Evolutionary conservation across 2,888 invertebrate genomes (phyloP).

Genomic region (Oxystoma pomonae): DNA sequence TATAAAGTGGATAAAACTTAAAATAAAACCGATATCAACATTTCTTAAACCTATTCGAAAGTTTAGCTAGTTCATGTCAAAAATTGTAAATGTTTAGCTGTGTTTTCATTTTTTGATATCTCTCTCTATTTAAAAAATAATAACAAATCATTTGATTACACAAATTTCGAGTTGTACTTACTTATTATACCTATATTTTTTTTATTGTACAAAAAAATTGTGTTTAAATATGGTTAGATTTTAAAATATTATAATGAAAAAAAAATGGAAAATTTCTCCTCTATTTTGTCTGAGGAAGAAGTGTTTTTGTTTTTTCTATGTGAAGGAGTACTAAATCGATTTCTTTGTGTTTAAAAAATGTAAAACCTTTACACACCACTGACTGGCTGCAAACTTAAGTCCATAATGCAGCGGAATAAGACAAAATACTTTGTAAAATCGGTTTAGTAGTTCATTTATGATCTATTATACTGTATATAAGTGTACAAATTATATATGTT

Average conservation of each 20-base stretch:
- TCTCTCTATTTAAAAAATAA: slow-evolving; percentile 4
- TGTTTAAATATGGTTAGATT: slow-evolving; percentile 50
- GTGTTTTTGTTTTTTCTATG: slow-evolving; percentile 6
- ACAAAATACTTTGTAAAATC: neutral
- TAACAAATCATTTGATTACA: slow-evolving; percentile 4
- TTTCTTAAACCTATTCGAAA: too few species aligned
- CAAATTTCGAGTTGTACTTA: slow-evolving; percentile 56
- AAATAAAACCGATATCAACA: too few species aligned
- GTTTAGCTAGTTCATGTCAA: too few species aligned
- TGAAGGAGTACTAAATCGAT: too few species aligned
- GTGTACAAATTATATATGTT: slow-evolving; percentile 38
- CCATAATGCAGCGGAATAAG: too few species aligned
- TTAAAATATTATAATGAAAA: slow-evolving; percentile 24
- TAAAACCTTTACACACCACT: too few species aligned
- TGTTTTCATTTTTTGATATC: slow-evolving; percentile 20
- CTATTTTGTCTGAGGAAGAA: slow-evolving; percentile 37
- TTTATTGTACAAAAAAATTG: slow-evolving; percentile 65
- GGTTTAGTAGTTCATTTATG: neutral
- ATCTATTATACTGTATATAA: slow-evolving; percentile 30
- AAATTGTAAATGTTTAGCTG: too few species aligned
- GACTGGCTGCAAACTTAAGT: too few species aligned
- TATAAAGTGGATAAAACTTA: too few species aligned
- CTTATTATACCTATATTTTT: slow-evolving; percentile 50
- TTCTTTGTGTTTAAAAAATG: too few species aligned
- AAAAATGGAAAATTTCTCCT: neutral